phyloP scores from a whole-genome alignment of 2,888 invertebrate species.

The Bursaphelenchus okinawaensis region DNA sequence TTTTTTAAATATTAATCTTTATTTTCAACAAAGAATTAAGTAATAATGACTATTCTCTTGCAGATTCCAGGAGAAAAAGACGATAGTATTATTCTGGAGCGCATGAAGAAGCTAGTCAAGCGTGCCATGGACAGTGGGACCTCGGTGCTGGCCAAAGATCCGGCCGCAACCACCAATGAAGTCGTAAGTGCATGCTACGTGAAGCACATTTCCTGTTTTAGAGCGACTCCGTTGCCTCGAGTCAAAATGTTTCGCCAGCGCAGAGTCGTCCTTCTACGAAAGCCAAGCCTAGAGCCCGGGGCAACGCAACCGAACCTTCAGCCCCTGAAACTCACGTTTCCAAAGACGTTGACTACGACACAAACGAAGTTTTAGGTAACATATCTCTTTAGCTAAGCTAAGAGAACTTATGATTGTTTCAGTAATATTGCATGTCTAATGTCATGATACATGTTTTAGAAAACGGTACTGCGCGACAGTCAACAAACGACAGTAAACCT shows the following conservation, averaged over 20 bases:
- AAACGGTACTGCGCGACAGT: background rate
- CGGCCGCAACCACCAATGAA: conserved; percentile 14
- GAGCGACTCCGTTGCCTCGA: background rate
- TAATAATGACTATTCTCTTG: no score
- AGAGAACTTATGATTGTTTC: no score
- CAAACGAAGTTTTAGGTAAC: background rate
- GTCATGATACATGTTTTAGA: no score
- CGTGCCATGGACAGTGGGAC: conserved; percentile 47
- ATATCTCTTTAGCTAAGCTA: background rate
- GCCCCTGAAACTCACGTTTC: no score
- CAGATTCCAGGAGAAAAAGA: conserved; percentile 57
- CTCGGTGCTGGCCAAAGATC: conserved; percentile 20
- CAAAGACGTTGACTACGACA: background rate
- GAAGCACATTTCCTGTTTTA: background rate
- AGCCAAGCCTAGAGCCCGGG: background rate
- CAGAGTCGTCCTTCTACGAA: background rate
- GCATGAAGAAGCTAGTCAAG: conserved; percentile 45
- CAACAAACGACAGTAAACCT: background rate
- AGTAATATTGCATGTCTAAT: no score
- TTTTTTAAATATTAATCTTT: no score
- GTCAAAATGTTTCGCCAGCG: background rate
- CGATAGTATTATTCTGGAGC: conserved; percentile 47
- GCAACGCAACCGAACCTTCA: background rate
- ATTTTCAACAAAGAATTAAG: background rate
- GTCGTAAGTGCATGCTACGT: background rate